Evolutionary conservation across 2,113 vertebrate species (phyloP), one percentile per base, ranked within the genome.

Genomic region (Cygnus atratus): DNA sequence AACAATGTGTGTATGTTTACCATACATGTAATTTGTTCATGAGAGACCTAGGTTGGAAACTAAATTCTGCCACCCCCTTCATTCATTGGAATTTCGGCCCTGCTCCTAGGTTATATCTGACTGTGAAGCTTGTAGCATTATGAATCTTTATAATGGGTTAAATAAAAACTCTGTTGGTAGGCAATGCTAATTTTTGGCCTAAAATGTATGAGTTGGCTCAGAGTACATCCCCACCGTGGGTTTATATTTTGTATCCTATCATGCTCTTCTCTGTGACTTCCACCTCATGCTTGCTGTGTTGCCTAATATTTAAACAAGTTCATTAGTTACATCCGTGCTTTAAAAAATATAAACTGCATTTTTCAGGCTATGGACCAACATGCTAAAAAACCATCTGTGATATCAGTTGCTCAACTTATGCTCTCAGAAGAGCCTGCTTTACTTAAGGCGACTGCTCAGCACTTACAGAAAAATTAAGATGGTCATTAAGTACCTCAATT

Each of bases 321-420:
- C 76, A 88, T 96, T 93, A 93, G 68, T 41, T 87, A 72, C 0
- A 2, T 85, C 83, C 54, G 1, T 86, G 73, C 84, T 94, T 93
- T 93, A 93, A 95, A 96, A 52, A 97, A 95, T 80, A 96, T 75
- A 87, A 86, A 52, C 76, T n/a, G 4, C 16, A 25, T 96, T 94
- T 97, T 90, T 93, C 76, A 95, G 78, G 81, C 94, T 95, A 92
- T 76, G 95, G 90, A 93, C 92, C 86, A 96, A 93, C 88, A 93
- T 92, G 85, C 75, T 96, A 87, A 92, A 95, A 94, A 96, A 92
- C 95, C 93, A 93, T 96, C 95, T 96, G 94, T 95, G 93, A 13
- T 95, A 91, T 46, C 93, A 82, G 2, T 75, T 94, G 95, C 95
- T 96, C 95, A 92, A 76, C 73, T 96, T 81, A 35, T 70, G 93